phyloP scores from a whole-genome alignment of 2,797 vertebrate species.

The Thamnophis elegans region DNA sequence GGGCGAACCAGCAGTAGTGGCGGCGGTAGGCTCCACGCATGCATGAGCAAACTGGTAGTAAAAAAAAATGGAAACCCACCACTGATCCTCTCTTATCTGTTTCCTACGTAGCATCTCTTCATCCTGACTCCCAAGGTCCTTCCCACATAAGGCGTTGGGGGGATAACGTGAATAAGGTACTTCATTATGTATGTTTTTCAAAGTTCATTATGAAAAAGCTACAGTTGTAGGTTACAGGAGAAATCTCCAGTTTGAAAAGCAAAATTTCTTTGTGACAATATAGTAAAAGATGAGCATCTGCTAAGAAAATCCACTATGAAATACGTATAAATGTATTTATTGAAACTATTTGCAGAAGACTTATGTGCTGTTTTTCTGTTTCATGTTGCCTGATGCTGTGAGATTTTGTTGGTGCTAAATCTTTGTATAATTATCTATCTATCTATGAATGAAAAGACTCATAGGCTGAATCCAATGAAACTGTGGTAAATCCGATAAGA shows the following conservation, averaged over 20 bases:
- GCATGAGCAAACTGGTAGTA: no score
- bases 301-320: not conserved
- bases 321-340: not conserved
- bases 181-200: not conserved
- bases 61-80: no score
- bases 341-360: not conserved
- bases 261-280: not conserved
- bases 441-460: not conserved
- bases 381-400: not conserved
- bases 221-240: not conserved
- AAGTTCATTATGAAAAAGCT: not conserved
- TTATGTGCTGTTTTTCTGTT: not conserved
- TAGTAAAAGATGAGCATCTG: not conserved
- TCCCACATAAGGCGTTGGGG: not conserved
- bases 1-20: no score
- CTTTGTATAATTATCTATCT: not conserved
- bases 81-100: not conserved
- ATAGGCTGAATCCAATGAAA: not conserved
- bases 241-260: not conserved
- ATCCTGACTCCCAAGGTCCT: not conserved
- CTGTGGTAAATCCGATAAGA: conserved; percentile 41
- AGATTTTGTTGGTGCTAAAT: not conserved
- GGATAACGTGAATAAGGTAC: not conserved
- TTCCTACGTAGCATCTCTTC: not conserved
- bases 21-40: no score